Base-by-base conservation (phyloP, 2,113 vertebrate genomes). In the Apteryx owenii region DNA sequence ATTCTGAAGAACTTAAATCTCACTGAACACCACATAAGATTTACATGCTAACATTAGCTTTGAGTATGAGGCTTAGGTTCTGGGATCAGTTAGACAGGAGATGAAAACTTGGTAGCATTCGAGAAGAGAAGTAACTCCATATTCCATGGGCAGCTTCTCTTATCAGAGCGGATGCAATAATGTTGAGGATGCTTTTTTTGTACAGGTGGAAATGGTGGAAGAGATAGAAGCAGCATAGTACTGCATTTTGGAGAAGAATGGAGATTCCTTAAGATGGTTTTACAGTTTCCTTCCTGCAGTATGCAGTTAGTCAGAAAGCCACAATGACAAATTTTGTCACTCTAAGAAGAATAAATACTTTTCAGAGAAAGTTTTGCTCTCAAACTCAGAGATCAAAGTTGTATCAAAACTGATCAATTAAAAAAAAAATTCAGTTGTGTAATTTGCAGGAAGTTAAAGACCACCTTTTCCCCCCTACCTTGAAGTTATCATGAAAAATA, bases 371-470 rank as follows among this genome's bases (percentile, higher is more conserved):
- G 42, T 91, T 94, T 76, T 94, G 6, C 66, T 93, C 48, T 89
- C 87, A 81, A 26, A 56, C 26, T 79, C 21, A 64, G 77, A 81
- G 69, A 81, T 69, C 51, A 79, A 78, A 60, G 31, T 84, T 87
- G 12, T 42, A 71, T 89, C 56, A 87, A 51, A 87, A 79, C 19
- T 87, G 81, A 87, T 94, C 89, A 95, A 92, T 96, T 95, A 79
- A 46, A 65, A 87, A 68, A 72, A 92, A 89, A 87, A 38, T 38
- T 88, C 60, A 18, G 8, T 72, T 72, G 70, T 69, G 9, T 76
- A 54, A 87, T 94, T 85, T 91, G 53, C 14, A 89, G 61, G 44
- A 87, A 85, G 48, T 36, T 96, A 60, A 85, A 91, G 48, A 77
- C 78, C 81, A 65, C 68, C 33, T 87, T 94, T 94, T 75, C 33